Evolutionary conservation across 1,140 invertebrate species (phyloP).

Genomic region (Sinonovacula constricta): DNA sequence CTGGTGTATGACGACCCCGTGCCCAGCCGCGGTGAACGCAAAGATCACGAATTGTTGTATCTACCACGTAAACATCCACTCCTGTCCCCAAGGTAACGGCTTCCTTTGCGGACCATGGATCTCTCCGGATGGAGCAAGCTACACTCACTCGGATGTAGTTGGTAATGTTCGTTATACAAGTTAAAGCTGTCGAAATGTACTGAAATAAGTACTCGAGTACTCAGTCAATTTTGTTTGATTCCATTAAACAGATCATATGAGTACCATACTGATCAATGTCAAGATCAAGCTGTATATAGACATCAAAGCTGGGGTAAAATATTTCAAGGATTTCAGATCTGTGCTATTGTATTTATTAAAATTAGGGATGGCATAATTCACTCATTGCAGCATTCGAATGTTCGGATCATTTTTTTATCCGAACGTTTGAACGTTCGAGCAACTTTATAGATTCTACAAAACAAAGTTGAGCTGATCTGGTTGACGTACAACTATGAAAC

Average conservation of each 20-base stretch:
- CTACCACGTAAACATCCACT: conserved; percentile 71
- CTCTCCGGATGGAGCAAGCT: conserved; percentile 58
- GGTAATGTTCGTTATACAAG: too few relatives aligned
- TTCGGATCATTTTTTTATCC: too few relatives aligned
- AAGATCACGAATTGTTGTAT: conserved; percentile 66
- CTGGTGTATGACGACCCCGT: conserved; percentile 65
- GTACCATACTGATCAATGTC: neutral
- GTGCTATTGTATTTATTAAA: neutral
- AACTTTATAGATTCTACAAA: too few relatives aligned
- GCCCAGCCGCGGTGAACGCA: conserved; percentile 56
- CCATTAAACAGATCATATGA: neutral
- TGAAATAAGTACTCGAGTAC: too few relatives aligned
- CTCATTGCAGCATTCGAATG: too few relatives aligned
- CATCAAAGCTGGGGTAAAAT: neutral
- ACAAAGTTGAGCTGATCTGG: too few relatives aligned
- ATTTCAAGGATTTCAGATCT: neutral
- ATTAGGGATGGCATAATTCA: too few relatives aligned
- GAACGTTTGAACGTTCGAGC: too few relatives aligned
- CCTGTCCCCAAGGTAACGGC: conserved; percentile 63
- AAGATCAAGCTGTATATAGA: neutral
- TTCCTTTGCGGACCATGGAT: conserved; percentile 72
- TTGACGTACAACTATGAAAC: too few relatives aligned
- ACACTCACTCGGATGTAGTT: conserved; percentile 61
- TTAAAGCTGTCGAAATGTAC: too few relatives aligned
- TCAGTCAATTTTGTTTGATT: neutral